Evolutionary conservation across 2,888 invertebrate species (phyloP), one percentile per base, ranked within the genome.

Genomic region (Hirtodrosophila histrioides): DNA sequence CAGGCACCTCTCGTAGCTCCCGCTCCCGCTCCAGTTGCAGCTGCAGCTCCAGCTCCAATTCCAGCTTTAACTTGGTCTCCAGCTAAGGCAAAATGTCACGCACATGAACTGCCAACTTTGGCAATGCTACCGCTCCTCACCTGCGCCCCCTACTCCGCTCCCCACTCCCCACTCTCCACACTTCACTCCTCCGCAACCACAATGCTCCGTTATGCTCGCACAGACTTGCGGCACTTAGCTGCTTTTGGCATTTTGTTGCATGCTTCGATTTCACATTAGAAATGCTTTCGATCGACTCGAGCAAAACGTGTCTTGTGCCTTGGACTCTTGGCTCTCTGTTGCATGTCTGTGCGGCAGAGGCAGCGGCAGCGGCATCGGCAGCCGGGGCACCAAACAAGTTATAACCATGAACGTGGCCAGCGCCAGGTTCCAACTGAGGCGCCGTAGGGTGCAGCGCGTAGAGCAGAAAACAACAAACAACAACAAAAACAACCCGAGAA

Each of bases 241-340:
- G 66, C 77, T 75, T 80, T 76, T 82, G 80, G 84, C 86, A 76
- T 88, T 88, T 86, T 66, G 85, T 76, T 81, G 80, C 86, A 83
- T 83, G 88, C 61, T 87, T 88, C 79, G 88, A 88, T 84, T 88
- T 88, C 89, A 88, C 89, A 88, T 88, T 84, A 88, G 88, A 84
- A 84, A 84, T 88, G 88, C 89, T 82, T 88, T 88, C 87, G 70
- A 86, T 86, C 62, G 82, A 56, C 71, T 55, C 76, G 33, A 56
- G 40, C 64, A 64, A 85, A 75, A 86, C 88, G 65, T 80, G 87
- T 80, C 74, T 53, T 39, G 62, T 64, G 73, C 56, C 60, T 67
- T 31, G 31, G 31, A 31, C 4, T 31, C 31, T 9, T 0, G 7
- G 17, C 17, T 17, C 17, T 17, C 7, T 31, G 66, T 62, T 51